A percentile compares a stretch with the other conserved stretches of the same genome.
Conservation (phyloP, 2,888 invertebrate genomes). For the Chloroclystis v-ata region DNA sequence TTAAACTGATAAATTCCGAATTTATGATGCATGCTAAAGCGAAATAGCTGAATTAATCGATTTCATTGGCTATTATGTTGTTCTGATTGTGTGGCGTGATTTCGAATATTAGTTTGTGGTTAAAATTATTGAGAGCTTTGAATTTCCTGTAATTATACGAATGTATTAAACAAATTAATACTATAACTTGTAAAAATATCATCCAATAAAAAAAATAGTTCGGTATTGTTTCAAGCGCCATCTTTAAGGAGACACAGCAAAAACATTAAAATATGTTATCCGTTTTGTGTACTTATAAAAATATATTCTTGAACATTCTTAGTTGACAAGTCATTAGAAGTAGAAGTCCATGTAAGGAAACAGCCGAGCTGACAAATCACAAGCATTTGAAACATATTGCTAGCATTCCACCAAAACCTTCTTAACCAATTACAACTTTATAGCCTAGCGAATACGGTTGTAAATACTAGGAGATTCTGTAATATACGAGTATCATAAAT, state of each 20-base stretch:
- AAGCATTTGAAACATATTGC: constrained; percentile 6
- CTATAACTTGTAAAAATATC: no score
- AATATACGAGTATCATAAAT: constrained; percentile 24
- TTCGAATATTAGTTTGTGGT: neutral
- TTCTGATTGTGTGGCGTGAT: neutral
- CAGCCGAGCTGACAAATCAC: constrained; percentile 14
- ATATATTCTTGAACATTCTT: no score
- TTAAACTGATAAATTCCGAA: constrained; percentile 11
- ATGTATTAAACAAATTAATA: no score
- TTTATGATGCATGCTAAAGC: constrained; percentile 19
- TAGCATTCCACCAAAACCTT: constrained; percentile 1
- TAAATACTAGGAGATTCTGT: constrained; percentile 11
- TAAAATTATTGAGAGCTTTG: no score
- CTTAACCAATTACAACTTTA: constrained; percentile 9
- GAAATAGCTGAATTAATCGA: constrained; percentile 12
- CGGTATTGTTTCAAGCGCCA: no score
- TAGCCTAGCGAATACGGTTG: constrained; percentile 9
- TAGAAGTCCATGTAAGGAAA: constrained; percentile 18
- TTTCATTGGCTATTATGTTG: constrained; percentile 6
- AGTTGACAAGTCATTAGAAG: constrained; percentile 15
- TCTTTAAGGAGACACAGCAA: no score
- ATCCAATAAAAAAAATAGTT: no score
- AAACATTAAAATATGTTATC: no score
- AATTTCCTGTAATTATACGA: no score
- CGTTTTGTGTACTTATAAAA: no score